Conservation (phyloP, 2,888 invertebrate species). For the Polietes domitor region DNA sequence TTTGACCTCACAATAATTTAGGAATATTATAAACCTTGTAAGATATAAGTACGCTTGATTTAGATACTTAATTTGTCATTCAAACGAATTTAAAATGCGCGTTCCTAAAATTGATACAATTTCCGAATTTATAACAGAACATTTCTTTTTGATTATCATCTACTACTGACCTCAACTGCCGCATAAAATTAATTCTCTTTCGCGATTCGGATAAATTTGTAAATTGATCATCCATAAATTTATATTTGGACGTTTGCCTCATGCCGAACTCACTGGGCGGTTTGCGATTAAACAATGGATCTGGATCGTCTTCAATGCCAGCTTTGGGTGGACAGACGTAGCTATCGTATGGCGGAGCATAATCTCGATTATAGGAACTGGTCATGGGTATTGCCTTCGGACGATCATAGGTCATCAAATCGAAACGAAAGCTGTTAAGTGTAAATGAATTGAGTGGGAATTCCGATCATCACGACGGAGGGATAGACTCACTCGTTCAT, state of each 20-base stretch:
- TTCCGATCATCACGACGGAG: neutral
- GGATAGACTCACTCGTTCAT: slow-evolving; percentile 61
- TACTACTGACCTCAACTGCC: slow-evolving; percentile 66
- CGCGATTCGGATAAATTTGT: slow-evolving; percentile 58
- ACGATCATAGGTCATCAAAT: slow-evolving; percentile 37
- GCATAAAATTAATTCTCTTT: slow-evolving; percentile 63
- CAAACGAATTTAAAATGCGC: slow-evolving; percentile 6
- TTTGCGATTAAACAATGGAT: slow-evolving; percentile 62
- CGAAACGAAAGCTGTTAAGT: slow-evolving; percentile 57
- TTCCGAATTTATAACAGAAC: neutral
- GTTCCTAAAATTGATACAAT: neutral
- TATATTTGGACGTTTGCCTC: slow-evolving; percentile 51
- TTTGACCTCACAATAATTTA: too few species aligned
- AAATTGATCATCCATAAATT: slow-evolving; percentile 69
- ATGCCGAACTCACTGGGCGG: slow-evolving; percentile 64
- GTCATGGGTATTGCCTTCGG: slow-evolving; percentile 10
- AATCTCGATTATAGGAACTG: slow-evolving; percentile 65
- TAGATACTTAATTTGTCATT: too few species aligned
- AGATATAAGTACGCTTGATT: too few species aligned
- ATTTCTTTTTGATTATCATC: neutral
- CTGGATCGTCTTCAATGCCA: slow-evolving; percentile 40
- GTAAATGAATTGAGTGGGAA: neutral
- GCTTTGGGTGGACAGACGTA: slow-evolving; percentile 25
- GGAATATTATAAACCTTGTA: too few species aligned
- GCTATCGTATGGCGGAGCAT: slow-evolving; percentile 30